Conservation (phyloP, 2,888 invertebrate genomes). For the Drosophila yooni region DNA sequence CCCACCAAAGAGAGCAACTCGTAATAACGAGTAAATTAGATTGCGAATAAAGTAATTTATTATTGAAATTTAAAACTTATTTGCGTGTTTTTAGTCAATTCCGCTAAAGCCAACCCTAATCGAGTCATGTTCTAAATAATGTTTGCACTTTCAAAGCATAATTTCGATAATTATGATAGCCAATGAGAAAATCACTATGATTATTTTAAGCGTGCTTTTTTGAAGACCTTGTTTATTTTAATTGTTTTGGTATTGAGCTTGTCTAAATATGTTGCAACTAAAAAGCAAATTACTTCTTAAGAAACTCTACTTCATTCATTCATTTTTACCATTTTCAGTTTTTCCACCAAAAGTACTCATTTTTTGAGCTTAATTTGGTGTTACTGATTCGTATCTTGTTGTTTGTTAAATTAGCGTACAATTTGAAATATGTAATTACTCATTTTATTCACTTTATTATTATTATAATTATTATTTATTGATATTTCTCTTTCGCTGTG, state of each 20-base stretch:
- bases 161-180: background rate
- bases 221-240: background rate
- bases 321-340: background rate
- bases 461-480: background rate
- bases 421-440: background rate
- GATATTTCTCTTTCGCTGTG: background rate
- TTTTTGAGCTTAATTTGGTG: background rate
- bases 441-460: background rate
- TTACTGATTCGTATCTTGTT: background rate
- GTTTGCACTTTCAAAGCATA: accelerated
- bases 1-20: background rate
- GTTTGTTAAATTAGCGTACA: background rate
- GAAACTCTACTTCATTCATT: background rate
- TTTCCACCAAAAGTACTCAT: too few species aligned
- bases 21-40: too few species aligned
- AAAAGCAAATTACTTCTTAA: background rate
- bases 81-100: background rate
- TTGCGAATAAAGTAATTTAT: background rate
- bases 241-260: background rate
- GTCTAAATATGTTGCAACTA: background rate
- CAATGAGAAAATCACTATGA: background rate
- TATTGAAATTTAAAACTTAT: background rate
- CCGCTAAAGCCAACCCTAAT: background rate
- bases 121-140: background rate
- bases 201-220: background rate